phyloP scores from a whole-genome alignment of 1,140 invertebrate genomes.

The Caerostris darwini region DNA sequence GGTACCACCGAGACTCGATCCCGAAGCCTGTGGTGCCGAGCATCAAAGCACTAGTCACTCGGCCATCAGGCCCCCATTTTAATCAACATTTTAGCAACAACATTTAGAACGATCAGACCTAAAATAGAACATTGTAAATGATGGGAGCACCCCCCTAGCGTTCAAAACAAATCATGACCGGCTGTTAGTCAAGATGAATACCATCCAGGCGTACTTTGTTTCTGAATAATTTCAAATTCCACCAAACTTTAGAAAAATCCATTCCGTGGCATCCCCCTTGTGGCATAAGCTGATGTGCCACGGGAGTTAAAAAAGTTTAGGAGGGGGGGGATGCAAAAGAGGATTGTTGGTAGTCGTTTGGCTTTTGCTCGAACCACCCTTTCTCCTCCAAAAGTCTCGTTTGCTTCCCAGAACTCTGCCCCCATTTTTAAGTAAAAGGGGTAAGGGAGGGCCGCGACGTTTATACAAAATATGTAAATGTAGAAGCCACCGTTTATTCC shows the following conservation, averaged over 20 bases:
- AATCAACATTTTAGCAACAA: no score
- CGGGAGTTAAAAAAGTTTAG: conserved; percentile 40
- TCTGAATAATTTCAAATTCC: conserved; percentile 65
- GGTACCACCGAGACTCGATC: no score
- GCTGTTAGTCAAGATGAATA: conserved; percentile 66
- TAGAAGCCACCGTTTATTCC: background rate
- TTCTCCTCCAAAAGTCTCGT: background rate
- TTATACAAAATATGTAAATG: conserved; percentile 66
- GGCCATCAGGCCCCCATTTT: no score
- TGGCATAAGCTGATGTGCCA: background rate
- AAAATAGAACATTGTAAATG: background rate
- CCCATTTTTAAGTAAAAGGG: conserved; percentile 15
- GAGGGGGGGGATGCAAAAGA: no score
- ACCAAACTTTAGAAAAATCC: conserved; percentile 62
- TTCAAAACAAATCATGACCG: conserved; percentile 60
- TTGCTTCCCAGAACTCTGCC: background rate
- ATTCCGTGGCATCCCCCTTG: no score
- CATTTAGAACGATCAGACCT: background rate
- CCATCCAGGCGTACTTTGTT: conserved; percentile 47
- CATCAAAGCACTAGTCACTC: no score
- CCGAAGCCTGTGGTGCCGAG: no score
- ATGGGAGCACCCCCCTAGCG: background rate
- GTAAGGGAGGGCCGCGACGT: background rate
- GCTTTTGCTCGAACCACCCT: conserved; percentile 10
- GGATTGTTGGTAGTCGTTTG: conserved; percentile 4